phyloP scores from a whole-genome alignment of 2,797 vertebrate genomes.

The Merluccius polli region DNA sequence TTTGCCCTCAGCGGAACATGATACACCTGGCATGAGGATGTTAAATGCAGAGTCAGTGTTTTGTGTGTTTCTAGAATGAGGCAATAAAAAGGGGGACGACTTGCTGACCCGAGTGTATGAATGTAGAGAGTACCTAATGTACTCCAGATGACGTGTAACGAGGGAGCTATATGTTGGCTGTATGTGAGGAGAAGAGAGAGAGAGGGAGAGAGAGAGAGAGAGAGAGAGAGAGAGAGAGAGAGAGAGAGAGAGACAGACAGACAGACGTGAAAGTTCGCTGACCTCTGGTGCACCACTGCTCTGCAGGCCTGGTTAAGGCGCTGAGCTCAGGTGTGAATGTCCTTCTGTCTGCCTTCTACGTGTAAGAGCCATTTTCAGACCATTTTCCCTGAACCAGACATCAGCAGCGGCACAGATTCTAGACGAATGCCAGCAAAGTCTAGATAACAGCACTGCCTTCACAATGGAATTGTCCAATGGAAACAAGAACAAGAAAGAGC shows the following conservation, averaged over 20 bases:
- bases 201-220: neutral
- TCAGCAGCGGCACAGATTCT: conserved; percentile 13
- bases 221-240: neutral
- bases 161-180: conserved; percentile 13
- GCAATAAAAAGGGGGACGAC: conserved; percentile 43
- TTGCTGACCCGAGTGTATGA: conserved; percentile 21
- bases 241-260: neutral
- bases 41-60: conserved; percentile 24
- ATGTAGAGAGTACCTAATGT: conserved; percentile 43
- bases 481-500: conserved; percentile 24
- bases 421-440: conserved; percentile 33
- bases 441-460: conserved; percentile 29
- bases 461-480: conserved; percentile 33
- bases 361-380: conserved; percentile 15
- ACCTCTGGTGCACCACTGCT: conserved; percentile 42
- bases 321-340: conserved; percentile 25
- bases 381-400: neutral
- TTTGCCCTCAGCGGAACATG: neutral
- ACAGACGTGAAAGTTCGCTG: conserved; percentile 45
- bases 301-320: conserved; percentile 29
- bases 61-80: conserved; percentile 30
- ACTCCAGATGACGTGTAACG: conserved; percentile 33
- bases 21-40: neutral
- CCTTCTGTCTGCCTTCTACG: conserved; percentile 14
- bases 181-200: neutral